Evolutionary conservation across 2,113 vertebrate species (phyloP), one percentile per base, ranked within the genome.

Genomic region (Seriola aureovittata): DNA sequence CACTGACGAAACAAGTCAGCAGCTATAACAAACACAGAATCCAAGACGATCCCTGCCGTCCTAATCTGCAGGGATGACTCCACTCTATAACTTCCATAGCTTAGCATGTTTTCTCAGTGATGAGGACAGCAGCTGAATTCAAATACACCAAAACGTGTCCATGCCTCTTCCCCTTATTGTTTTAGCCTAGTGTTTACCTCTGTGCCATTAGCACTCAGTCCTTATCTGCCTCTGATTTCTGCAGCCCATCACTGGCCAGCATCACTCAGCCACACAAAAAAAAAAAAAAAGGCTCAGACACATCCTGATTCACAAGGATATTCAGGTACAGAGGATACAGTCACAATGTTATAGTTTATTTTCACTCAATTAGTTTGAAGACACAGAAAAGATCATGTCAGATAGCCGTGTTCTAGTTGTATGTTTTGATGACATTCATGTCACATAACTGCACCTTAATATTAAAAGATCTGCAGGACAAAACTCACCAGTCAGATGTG

Each of bases 401-500:
- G 25, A 70, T 19, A 60, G 57, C 38, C 2, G 21, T 58, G 42
- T 50, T 73, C 36, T 23, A 50, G 5, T 73, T 54, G 25, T 55
- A 36, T 16, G 4, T 21, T 82, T 38, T 29, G 23, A 59, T 55
- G 19, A 8, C 14, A 78, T 58, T 70, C 52, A 62, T 25, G 50
- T 59, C 55, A 81, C 67, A 68, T 32, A 17, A 19, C n/a, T 64
- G 36, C n/a, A 50, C 3, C 64, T 74, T 32, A 34, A 70, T 77
- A 23, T 17, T 65, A 54, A 59, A 74, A 66, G 36, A 80, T 81
- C 32, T 66, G 75, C 17, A 66, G 48, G 64, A 32, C 19, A 66
- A 40, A 78, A 82, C 94, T 95, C 89, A 95, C 94, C 93, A 9
- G 82, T 92, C 78, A 80, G 80, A 90, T 85, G 88, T 75, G 63